These are phyloP conservation scores for Cyprinodon tularosa DNA, from an alignment of 2,113 vertebrate species.

Conservation along the genomic window DNA sequence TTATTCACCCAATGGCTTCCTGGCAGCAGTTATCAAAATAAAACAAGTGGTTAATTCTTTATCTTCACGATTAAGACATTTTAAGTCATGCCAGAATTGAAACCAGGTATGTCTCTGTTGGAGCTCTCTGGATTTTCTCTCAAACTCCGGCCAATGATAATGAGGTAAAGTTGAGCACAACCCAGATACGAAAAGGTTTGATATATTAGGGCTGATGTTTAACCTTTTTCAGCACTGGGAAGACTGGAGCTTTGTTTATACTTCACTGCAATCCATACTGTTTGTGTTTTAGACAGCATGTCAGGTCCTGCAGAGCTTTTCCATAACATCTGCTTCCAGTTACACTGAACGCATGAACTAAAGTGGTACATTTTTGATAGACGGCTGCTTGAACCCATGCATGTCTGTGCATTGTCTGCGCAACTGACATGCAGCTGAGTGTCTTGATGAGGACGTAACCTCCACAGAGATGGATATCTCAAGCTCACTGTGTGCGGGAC, in stretches of 20 bases:
- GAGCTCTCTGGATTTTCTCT: conserved; percentile 1
- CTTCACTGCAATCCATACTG: conserved; percentile 40
- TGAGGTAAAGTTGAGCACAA: conserved; percentile 39
- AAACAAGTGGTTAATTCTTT: neutral
- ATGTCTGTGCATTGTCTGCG: conserved; percentile 48
- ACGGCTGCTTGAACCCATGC: conserved; percentile 50
- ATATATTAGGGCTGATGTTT: conserved; percentile 41
- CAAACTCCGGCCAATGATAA: conserved; percentile 18
- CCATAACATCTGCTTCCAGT: conserved; percentile 64
- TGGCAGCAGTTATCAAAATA: neutral
- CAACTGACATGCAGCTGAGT: conserved; percentile 42
- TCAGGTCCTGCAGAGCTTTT: conserved; percentile 42
- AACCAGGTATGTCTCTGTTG: conserved; percentile 25
- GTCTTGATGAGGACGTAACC: conserved; percentile 42
- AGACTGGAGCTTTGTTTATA: conserved; percentile 62
- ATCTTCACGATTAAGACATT: neutral
- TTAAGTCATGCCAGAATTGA: conserved; percentile 15
- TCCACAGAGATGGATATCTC: conserved; percentile 37
- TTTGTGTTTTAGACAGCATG: conserved; percentile 54
- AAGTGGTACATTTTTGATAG: conserved; percentile 37
- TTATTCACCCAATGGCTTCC: neutral
- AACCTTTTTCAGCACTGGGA: conserved; percentile 27
- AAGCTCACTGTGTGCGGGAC: conserved; percentile 38
- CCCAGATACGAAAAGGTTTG: conserved; percentile 22
- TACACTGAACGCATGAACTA: conserved; percentile 40